A percentile compares a stretch with the other conserved stretches of the same genome.
Evolutionary conservation across 2,113 vertebrate genomes (phyloP).

Genomic region (Collichthys lucidus): DNA sequence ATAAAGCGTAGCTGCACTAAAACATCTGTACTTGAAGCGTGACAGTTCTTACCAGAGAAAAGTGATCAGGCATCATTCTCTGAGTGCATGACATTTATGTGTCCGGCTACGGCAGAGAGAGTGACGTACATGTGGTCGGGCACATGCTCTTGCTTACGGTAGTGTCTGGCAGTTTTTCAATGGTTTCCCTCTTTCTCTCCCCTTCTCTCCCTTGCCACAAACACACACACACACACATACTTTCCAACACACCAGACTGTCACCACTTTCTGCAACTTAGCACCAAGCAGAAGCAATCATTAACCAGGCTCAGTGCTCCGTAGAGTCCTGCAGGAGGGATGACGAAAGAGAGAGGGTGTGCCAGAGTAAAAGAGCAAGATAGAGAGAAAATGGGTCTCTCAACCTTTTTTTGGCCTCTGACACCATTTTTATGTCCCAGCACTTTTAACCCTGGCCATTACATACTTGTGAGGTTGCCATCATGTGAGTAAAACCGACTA

Average conservation of each 20-base stretch:
- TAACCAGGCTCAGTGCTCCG: conserved; percentile 52
- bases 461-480: conserved; percentile 9
- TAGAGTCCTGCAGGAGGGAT: neutral
- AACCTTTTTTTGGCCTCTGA: conserved; percentile 32
- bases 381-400: conserved; percentile 19
- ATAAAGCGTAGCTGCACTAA: neutral
- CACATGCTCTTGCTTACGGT: conserved; percentile 27
- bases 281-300: conserved; percentile 68
- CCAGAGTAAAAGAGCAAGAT: neutral
- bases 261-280: conserved; percentile 50
- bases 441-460: neutral
- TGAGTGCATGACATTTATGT: neutral
- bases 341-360: conserved; percentile 12
- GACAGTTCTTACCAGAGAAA: conserved; percentile 39
- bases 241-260: conserved; percentile 28
- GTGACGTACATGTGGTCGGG: conserved; percentile 35
- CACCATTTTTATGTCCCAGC: neutral
- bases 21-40: conserved; percentile 9
- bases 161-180: conserved; percentile 16
- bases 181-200: conserved; percentile 46
- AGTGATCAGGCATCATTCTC: conserved; percentile 14
- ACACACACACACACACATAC: neutral
- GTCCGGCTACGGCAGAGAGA: neutral
- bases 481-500: neutral
- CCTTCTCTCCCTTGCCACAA: conserved; percentile 13